A percentile compares a stretch with the other conserved stretches of the same genome.
phyloP scores from a whole-genome alignment of 2,797 vertebrate species.

The Crocidura indochinensis region DNA sequence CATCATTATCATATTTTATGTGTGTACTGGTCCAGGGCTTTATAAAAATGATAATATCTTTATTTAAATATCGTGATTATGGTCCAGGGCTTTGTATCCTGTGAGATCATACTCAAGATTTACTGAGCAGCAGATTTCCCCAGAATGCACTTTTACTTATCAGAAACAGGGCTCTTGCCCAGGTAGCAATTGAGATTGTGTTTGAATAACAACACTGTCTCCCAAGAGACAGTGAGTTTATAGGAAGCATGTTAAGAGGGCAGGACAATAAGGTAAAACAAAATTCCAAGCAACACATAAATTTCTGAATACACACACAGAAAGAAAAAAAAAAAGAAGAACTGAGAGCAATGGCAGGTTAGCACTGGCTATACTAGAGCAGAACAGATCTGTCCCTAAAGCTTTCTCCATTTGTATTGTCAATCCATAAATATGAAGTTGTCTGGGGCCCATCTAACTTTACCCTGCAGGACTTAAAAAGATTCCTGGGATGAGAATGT shows the following conservation, averaged over 20 bases:
- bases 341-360: not conserved
- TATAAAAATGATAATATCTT: too few relatives aligned
- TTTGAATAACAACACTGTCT: not conserved
- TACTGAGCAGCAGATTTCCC: not conserved
- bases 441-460: not conserved
- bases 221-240: not conserved
- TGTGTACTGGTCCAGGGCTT: not conserved
- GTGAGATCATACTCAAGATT: not conserved
- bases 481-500: not conserved
- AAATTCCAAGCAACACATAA: not conserved
- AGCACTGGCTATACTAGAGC: not conserved
- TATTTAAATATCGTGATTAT: too few relatives aligned
- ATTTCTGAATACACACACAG: not conserved
- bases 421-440: not conserved
- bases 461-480: not conserved
- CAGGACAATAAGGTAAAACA: not conserved
- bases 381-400: not conserved
- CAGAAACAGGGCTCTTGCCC: not conserved
- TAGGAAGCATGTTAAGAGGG: not conserved
- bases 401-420: not conserved
- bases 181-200: not conserved
- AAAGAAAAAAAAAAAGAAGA: not conserved
- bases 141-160: too few relatives aligned
- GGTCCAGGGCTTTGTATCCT: not conserved
- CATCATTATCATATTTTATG: not conserved